Evolutionary conservation across 2,888 invertebrate genomes (phyloP).

Genomic region (Athalia cordata): DNA sequence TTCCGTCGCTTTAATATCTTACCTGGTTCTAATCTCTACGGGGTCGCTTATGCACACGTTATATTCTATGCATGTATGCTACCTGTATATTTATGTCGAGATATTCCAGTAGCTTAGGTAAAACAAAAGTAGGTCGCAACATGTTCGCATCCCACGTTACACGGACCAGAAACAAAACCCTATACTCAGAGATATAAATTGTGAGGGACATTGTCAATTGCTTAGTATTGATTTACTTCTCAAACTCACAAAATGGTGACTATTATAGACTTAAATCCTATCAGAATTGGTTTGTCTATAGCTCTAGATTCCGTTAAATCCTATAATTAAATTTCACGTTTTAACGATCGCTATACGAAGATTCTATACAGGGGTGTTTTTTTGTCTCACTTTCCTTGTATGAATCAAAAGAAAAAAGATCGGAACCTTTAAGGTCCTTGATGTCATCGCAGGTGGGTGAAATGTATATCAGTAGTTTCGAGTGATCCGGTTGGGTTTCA

Average conservation of each 20-base stretch:
- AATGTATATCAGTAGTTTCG: background rate
- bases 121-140: too few species aligned
- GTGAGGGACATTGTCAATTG: too few species aligned
- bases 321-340: background rate
- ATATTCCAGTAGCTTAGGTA: too few species aligned
- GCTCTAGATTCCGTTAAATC: conserved; percentile 26
- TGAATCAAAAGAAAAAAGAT: too few species aligned
- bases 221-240: too few species aligned
- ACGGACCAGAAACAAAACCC: too few species aligned
- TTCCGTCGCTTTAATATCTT: background rate
- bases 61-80: background rate
- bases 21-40: conserved; percentile 19
- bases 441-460: conserved; percentile 20
- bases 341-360: too few species aligned
- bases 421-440: background rate
- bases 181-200: too few species aligned
- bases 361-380: background rate
- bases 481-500: background rate
- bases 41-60: conserved; percentile 16
- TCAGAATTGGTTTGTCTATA: conserved; percentile 20
- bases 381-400: background rate
- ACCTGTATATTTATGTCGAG: background rate
- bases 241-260: too few species aligned
- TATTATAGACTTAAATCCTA: conserved; percentile 16
- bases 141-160: too few species aligned